Conservation (phyloP, 2,113 vertebrate genomes). For the Bolborhynchus lineola region DNA sequence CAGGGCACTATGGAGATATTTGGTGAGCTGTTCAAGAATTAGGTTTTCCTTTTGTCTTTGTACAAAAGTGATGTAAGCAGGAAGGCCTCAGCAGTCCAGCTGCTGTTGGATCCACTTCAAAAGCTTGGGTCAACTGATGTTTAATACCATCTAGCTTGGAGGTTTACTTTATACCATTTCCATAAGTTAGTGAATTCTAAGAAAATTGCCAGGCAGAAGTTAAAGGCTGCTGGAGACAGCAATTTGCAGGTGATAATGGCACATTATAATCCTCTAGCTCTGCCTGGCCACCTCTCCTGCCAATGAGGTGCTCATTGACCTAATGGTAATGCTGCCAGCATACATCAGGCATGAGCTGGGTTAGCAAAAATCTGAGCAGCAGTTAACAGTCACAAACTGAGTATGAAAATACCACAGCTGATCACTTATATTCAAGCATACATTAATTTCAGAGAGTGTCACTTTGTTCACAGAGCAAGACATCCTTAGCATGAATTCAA, state of each 20-base stretch:
- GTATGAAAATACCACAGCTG: not conserved
- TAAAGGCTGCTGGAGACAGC: not conserved
- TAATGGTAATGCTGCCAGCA: not conserved
- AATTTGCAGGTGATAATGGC: not conserved
- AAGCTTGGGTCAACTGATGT: not conserved
- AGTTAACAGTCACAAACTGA: not conserved
- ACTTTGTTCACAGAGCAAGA: not conserved
- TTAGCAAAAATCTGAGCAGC: not conserved
- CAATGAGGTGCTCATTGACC: not conserved
- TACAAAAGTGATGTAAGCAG: not conserved
- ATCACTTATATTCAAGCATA: not conserved
- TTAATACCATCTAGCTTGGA: not conserved
- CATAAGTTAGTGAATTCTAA: not conserved
- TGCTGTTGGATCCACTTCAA: not conserved
- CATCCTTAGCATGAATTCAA: not conserved
- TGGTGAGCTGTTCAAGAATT: not conserved
- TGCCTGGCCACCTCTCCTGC: not conserved
- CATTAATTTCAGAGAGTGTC: not conserved
- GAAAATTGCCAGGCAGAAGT: not conserved
- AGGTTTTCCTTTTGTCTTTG: not conserved
- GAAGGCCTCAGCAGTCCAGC: not conserved
- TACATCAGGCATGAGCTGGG: not conserved
- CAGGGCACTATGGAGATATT: not conserved
- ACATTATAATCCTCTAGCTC: not conserved
- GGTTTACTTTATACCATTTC: not conserved